Percentiles rank a stretch among this genome's conserved stretches.
These are phyloP conservation scores for Catharus minimus DNA, from an alignment of 2,113 vertebrate species.

Conservation along the genomic window DNA sequence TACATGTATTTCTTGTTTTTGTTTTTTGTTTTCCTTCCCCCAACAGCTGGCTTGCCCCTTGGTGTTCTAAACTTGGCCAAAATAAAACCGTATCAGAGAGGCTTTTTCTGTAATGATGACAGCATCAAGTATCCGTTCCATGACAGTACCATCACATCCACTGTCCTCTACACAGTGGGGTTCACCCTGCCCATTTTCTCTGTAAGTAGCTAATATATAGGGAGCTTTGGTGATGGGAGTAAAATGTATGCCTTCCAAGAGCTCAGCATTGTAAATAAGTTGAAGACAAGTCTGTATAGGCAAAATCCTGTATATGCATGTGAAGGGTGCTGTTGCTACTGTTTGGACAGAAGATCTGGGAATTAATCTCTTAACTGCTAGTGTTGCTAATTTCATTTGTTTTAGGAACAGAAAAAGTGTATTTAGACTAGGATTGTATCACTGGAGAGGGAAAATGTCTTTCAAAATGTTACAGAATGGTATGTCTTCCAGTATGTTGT, in stretches of 20 bases:
- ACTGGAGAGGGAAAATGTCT: neutral
- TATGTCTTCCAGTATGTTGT: neutral
- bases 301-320: neutral
- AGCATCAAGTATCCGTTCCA: constrained; percentile 97
- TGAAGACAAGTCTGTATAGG: neutral
- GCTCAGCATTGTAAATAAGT: neutral
- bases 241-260: constrained; percentile 36
- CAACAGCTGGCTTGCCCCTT: constrained; percentile 94
- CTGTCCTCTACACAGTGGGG: constrained; percentile 91
- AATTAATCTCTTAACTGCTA: neutral
- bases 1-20: constrained; percentile 68
- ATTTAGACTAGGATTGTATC: neutral
- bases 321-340: neutral
- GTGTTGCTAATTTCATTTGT: neutral
- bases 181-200: constrained; percentile 91
- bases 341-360: neutral
- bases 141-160: constrained; percentile 89
- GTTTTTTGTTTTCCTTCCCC: constrained; percentile 77
- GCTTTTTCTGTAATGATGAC: constrained; percentile 98
- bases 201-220: constrained; percentile 89
- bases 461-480: neutral
- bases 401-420: neutral
- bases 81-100: constrained; percentile 94
- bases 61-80: constrained; percentile 96
- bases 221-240: constrained; percentile 60